phyloP scores from a whole-genome alignment of 2,113 vertebrate genomes.

The Cygnus buccinator region DNA sequence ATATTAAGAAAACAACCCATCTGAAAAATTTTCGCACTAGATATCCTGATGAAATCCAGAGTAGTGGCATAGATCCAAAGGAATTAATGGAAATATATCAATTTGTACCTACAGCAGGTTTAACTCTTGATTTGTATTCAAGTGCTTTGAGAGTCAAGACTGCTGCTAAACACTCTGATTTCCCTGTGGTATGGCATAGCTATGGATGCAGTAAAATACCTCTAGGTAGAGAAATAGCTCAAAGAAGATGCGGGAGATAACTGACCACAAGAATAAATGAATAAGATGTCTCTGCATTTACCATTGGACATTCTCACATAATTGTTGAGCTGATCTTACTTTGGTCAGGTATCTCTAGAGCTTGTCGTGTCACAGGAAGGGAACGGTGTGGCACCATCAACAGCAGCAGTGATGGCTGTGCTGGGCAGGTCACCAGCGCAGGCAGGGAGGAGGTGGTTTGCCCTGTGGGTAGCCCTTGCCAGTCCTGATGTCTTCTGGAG shows the following conservation, averaged over 20 bases:
- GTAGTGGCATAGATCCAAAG: slow-evolving; percentile 5
- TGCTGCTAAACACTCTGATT: not conserved
- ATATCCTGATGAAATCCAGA: slow-evolving; percentile 42
- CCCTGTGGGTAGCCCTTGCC: not conserved
- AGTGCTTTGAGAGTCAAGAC: not conserved
- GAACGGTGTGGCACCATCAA: not conserved
- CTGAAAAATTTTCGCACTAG: not conserved
- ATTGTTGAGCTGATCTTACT: not conserved
- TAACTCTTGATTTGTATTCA: slow-evolving; percentile 8
- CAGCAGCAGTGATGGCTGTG: not conserved
- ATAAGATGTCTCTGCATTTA: not conserved
- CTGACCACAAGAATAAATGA: not conserved
- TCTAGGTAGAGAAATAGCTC: not conserved
- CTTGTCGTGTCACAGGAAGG: not conserved
- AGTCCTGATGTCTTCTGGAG: not conserved
- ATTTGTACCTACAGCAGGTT: slow-evolving; percentile 38
- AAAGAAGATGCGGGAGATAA: not conserved
- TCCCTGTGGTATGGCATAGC: not conserved
- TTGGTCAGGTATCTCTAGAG: not conserved
- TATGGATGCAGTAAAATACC: not conserved
- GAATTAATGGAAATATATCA: slow-evolving; percentile 32
- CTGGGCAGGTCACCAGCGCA: not conserved
- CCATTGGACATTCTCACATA: not conserved
- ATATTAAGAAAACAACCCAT: slow-evolving; percentile 3
- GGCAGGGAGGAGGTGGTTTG: not conserved